Percentiles rank a stretch among this genome's conserved stretches.
Conservation (phyloP, 2,113 vertebrate species). For the Phoxinus phoxinus region DNA sequence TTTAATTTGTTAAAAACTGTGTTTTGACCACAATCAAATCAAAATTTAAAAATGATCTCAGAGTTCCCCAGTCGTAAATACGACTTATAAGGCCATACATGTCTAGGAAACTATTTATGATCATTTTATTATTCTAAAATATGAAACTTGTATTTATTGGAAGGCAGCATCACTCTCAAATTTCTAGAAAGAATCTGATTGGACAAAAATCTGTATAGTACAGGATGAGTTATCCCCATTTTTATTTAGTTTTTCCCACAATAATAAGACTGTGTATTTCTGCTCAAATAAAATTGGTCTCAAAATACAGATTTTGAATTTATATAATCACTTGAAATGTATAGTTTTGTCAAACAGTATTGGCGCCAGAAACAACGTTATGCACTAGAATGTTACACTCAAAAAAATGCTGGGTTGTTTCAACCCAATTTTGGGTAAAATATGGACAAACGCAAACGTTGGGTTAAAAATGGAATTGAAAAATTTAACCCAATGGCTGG, state of each 20-base stretch:
- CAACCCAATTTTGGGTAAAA: too few relatives aligned
- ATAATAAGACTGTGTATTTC: not conserved
- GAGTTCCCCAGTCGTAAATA: not conserved
- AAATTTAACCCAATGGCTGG: too few relatives aligned
- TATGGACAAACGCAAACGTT: too few relatives aligned
- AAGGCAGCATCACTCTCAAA: not conserved
- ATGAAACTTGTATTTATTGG: too few relatives aligned
- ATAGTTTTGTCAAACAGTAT: not conserved
- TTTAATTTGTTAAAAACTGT: too few relatives aligned
- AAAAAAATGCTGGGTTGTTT: too few relatives aligned
- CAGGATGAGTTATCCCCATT: not conserved
- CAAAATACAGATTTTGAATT: not conserved
- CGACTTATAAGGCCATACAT: not conserved
- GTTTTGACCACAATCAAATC: too few relatives aligned
- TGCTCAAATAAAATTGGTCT: not conserved
- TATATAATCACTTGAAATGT: not conserved
- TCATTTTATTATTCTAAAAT: not conserved
- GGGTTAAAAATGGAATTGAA: too few relatives aligned
- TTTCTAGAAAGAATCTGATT: not conserved
- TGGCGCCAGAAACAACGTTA: not conserved
- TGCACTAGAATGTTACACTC: not conserved
- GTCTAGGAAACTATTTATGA: not conserved
- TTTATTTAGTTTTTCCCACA: not conserved
- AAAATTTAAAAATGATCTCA: not conserved
- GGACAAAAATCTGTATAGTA: not conserved